These are phyloP conservation scores for Steatornis caripensis DNA, from an alignment of 2,113 vertebrate species.

Conservation along the genomic window DNA sequence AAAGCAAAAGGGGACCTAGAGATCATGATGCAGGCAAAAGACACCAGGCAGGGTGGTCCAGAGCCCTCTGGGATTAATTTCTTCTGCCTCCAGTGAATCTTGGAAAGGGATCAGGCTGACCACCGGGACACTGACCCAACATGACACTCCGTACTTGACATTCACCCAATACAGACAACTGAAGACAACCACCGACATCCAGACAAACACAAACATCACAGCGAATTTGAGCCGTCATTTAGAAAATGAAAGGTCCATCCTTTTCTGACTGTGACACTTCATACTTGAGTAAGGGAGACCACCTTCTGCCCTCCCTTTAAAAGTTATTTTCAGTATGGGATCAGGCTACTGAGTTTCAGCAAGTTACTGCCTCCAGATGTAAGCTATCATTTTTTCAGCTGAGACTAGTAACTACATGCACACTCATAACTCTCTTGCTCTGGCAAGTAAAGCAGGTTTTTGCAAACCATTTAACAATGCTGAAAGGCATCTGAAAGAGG, in stretches of 20 bases:
- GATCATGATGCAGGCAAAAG: background rate
- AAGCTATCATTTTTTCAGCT: background rate
- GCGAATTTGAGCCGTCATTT: background rate
- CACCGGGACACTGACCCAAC: background rate
- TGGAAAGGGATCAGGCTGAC: background rate
- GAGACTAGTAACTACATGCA: background rate
- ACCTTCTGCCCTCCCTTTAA: background rate
- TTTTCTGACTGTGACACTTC: background rate
- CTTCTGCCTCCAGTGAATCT: background rate
- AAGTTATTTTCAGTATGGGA: background rate
- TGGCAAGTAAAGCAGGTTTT: background rate
- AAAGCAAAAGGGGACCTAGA: background rate
- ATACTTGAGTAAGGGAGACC: background rate
- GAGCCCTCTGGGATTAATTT: background rate
- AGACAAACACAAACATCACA: background rate
- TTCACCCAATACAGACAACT: background rate
- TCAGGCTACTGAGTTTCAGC: background rate
- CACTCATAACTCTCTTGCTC: background rate
- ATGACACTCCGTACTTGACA: background rate
- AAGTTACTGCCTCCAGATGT: conserved; percentile 12
- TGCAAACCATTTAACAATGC: background rate
- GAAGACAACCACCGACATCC: background rate
- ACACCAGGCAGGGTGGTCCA: background rate
- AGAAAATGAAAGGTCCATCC: background rate
- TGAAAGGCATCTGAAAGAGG: background rate